Conservation (phyloP, 2,113 vertebrate genomes). For the Thermophis baileyi region DNA sequence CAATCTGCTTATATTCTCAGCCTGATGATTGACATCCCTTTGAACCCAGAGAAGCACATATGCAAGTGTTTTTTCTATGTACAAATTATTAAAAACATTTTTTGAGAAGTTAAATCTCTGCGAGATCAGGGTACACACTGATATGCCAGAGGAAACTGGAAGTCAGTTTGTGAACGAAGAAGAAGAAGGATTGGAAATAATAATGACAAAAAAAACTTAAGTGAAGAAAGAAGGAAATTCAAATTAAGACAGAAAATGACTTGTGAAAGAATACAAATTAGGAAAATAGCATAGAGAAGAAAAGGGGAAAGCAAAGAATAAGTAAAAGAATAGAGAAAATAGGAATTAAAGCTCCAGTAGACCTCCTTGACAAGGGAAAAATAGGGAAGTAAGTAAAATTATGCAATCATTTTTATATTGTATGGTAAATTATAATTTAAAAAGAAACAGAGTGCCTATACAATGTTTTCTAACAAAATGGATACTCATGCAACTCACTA, state of each 20-base stretch:
- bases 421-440: background rate
- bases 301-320: background rate
- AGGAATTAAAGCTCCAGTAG: background rate
- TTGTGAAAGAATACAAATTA: background rate
- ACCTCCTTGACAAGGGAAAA: background rate
- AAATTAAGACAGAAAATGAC: conserved; percentile 3
- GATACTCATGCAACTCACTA: background rate
- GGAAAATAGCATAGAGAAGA: background rate
- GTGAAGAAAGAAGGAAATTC: conserved; percentile 25
- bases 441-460: background rate
- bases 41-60: conserved; percentile 67
- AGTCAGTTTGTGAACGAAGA: conserved; percentile 60
- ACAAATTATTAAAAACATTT: conserved; percentile 65
- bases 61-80: conserved; percentile 68
- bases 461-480: background rate
- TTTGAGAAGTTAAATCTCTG: conserved; percentile 51
- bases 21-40: conserved; percentile 69
- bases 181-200: conserved; percentile 48
- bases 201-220: background rate
- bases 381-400: background rate
- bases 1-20: conserved; percentile 70
- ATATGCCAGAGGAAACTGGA: conserved; percentile 61
- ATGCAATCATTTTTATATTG: background rate
- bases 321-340: background rate
- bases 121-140: conserved; percentile 61